These are phyloP conservation scores for Thera britannica DNA, from an alignment of 2,888 invertebrate species.

Conservation along the genomic window DNA sequence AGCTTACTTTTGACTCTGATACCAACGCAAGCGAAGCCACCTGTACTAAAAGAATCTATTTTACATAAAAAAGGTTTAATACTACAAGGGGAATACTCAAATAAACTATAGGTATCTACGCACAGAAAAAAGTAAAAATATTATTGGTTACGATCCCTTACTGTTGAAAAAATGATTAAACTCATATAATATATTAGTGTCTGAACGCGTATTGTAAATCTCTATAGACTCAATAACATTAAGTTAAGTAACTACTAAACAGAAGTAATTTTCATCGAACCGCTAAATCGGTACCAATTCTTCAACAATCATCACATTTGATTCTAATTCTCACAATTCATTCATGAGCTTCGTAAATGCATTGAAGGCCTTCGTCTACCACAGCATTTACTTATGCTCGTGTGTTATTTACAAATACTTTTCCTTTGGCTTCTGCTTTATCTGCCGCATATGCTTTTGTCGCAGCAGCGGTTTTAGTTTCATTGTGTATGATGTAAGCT, in stretches of 20 bases:
- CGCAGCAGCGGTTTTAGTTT: background rate
- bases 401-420: background rate
- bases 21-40: no score
- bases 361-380: slow-evolving; percentile 29
- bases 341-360: slow-evolving; percentile 38
- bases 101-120: no score
- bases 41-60: no score
- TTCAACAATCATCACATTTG: slow-evolving; percentile 38
- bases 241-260: slow-evolving; percentile 30
- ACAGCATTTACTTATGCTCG: background rate
- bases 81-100: no score
- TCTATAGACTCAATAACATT: slow-evolving; percentile 11
- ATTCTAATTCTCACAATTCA: slow-evolving; percentile 44
- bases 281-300: slow-evolving; percentile 37
- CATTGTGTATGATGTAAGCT: background rate
- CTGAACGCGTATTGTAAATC: slow-evolving; percentile 16
- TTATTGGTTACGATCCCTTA: no score
- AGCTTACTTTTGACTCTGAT: no score
- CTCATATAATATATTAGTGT: background rate
- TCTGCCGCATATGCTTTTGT: background rate
- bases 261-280: slow-evolving; percentile 34
- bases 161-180: background rate
- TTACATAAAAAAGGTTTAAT: no score
- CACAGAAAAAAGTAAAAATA: no score
- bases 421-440: background rate